These are phyloP conservation scores for Thecophora atra DNA, from an alignment of 2,888 invertebrate genomes.

Conservation along the genomic window DNA sequence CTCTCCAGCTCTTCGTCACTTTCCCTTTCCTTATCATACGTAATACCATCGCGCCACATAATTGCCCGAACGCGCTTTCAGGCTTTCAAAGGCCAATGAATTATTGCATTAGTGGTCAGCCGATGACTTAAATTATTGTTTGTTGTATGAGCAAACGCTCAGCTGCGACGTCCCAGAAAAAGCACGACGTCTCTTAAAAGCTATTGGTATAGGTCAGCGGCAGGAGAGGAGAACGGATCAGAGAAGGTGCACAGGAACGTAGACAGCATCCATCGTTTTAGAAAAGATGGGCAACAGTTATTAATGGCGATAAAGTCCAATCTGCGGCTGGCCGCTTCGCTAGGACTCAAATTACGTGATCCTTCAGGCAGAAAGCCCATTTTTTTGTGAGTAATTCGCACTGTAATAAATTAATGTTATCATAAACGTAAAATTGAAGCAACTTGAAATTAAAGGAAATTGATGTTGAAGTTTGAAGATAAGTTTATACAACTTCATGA, in stretches of 20 bases:
- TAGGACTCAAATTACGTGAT: not conserved
- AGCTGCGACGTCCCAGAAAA: not conserved
- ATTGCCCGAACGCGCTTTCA: conserved; percentile 34
- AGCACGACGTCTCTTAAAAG: not conserved
- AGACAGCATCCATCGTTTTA: not conserved
- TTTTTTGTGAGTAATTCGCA: too few species aligned
- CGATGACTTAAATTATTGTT: conserved; percentile 33
- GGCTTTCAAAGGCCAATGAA: conserved; percentile 30
- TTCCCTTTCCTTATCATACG: not conserved
- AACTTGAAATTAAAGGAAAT: conserved; percentile 26
- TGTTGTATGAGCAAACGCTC: conserved; percentile 19
- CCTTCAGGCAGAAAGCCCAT: not conserved
- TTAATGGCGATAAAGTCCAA: not conserved
- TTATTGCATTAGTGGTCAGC: conserved; percentile 32
- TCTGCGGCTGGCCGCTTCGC: not conserved
- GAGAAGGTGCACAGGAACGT: not conserved
- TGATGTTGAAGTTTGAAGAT: not conserved
- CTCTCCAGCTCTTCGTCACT: not conserved
- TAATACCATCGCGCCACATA: conserved; percentile 9
- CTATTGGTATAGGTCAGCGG: too few species aligned
- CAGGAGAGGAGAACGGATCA: not conserved
- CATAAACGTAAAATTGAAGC: too few species aligned
- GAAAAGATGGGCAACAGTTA: not conserved
- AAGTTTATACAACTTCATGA: conserved; percentile 14
- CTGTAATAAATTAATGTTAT: conserved; percentile 10